Evolutionary conservation across 2,888 invertebrate species (phyloP).

Genomic region (Lasioglossum lativentre): DNA sequence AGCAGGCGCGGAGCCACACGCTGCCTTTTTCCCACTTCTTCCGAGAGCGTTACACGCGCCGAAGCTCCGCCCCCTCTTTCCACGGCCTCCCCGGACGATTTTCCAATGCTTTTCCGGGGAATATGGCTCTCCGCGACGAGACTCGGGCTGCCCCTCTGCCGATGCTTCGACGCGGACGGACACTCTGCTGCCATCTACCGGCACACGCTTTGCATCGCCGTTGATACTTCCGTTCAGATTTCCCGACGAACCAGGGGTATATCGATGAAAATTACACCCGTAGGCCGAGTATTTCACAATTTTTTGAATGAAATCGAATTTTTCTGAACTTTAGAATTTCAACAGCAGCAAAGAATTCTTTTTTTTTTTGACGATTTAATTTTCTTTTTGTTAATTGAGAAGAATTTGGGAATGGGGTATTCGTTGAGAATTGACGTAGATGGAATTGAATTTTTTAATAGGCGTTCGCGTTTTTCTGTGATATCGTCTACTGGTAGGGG

Average conservation of each 20-base stretch:
- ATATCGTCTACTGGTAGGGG: slow-evolving; percentile 40
- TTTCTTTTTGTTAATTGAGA: neutral
- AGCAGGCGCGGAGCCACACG: slow-evolving; percentile 67
- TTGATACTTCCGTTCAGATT: neutral
- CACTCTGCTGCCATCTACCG: slow-evolving; percentile 52
- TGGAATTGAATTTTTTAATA: neutral
- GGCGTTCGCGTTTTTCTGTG: neutral
- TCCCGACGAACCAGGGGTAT: neutral
- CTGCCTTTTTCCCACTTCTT: slow-evolving; percentile 75
- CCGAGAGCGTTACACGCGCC: slow-evolving; percentile 63
- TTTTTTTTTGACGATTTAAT: neutral
- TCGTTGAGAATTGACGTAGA: neutral
- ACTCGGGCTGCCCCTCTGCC: neutral
- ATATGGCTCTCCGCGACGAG: slow-evolving; percentile 31
- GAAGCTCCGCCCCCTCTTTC: slow-evolving; percentile 67
- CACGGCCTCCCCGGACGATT: slow-evolving; percentile 53
- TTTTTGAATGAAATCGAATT: too few species aligned
- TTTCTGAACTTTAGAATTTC: neutral
- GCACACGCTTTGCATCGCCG: neutral
- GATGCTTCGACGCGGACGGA: neutral
- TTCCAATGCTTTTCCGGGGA: slow-evolving; percentile 66
- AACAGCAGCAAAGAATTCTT: neutral
- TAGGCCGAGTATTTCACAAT: neutral
- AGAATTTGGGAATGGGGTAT: neutral
- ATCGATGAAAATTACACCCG: neutral